Evolutionary conservation across 1,140 invertebrate species (phyloP).

Genomic region (Tetramorium parvispinum): DNA sequence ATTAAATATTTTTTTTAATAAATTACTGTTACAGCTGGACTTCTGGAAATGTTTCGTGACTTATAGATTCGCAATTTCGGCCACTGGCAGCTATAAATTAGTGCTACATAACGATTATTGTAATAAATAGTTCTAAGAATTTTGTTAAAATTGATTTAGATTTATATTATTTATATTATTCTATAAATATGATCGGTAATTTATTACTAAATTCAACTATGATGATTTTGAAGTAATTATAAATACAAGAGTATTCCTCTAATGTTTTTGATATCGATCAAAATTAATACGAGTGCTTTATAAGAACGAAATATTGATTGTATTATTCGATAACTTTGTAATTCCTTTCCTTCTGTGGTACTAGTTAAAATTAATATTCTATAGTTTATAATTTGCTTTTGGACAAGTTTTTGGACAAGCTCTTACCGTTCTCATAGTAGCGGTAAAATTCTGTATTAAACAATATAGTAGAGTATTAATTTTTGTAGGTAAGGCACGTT

Average conservation of each 20-base stretch:
- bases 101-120: neutral
- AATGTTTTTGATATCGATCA: neutral
- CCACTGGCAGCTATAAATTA: neutral
- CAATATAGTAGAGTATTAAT: too few species aligned
- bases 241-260: neutral
- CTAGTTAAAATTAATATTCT: too few species aligned
- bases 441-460: too few species aligned
- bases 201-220: neutral
- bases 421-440: too few species aligned
- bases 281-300: neutral
- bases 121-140: neutral
- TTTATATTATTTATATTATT: neutral
- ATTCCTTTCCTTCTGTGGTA: too few species aligned
- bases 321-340: neutral
- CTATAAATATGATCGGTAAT: neutral
- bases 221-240: neutral
- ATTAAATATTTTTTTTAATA: neutral
- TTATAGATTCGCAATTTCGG: neutral
- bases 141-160: neutral
- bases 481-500: too few species aligned
- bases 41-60: too few species aligned
- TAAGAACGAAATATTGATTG: neutral
- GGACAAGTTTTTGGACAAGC: too few species aligned
- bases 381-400: too few species aligned
- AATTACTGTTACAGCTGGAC: too few species aligned